A percentile compares a stretch with the other conserved stretches of the same genome.
Conservation (phyloP, 2,888 invertebrate species). For the Caenorhabditis imperialis region DNA sequence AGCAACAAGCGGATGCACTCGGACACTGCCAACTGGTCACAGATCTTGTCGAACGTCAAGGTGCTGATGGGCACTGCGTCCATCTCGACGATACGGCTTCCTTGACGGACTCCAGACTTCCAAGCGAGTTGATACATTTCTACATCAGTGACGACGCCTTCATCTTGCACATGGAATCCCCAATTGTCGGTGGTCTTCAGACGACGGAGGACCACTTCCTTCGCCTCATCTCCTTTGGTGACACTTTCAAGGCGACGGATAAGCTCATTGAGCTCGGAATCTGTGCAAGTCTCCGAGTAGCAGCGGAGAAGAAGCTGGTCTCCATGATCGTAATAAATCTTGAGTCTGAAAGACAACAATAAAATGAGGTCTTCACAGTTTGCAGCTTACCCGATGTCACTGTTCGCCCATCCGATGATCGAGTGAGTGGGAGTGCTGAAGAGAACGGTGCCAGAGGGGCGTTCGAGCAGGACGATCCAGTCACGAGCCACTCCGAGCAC, state of each 20-base stretch:
- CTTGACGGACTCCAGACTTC: slow-evolving; percentile 89
- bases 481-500: slow-evolving; percentile 85
- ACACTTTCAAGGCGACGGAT: slow-evolving; percentile 87
- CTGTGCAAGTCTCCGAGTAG: slow-evolving; percentile 82
- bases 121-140: slow-evolving; percentile 83
- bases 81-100: slow-evolving; percentile 88
- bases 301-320: slow-evolving; percentile 87
- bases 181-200: slow-evolving; percentile 68
- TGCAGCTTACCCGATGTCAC: slow-evolving; percentile 68
- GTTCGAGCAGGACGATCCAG: slow-evolving; percentile 89
- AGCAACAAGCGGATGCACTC: slow-evolving; percentile 69
- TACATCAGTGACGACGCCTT: slow-evolving; percentile 92
- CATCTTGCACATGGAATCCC: slow-evolving; percentile 75
- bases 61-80: slow-evolving; percentile 70
- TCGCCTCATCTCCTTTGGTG: slow-evolving; percentile 83
- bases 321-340: slow-evolving; percentile 89
- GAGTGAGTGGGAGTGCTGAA: slow-evolving; percentile 89
- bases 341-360: slow-evolving; percentile 59
- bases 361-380: slow-evolving; percentile 1
- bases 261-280: slow-evolving; percentile 85
- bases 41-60: slow-evolving; percentile 70
- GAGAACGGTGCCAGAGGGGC: slow-evolving; percentile 86
- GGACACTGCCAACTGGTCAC: slow-evolving; percentile 67
- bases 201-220: slow-evolving; percentile 79
- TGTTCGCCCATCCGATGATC: slow-evolving; percentile 84